These are phyloP conservation scores for Isurus oxyrinchus DNA, from an alignment of 2,113 vertebrate species.

Conservation along the genomic window DNA sequence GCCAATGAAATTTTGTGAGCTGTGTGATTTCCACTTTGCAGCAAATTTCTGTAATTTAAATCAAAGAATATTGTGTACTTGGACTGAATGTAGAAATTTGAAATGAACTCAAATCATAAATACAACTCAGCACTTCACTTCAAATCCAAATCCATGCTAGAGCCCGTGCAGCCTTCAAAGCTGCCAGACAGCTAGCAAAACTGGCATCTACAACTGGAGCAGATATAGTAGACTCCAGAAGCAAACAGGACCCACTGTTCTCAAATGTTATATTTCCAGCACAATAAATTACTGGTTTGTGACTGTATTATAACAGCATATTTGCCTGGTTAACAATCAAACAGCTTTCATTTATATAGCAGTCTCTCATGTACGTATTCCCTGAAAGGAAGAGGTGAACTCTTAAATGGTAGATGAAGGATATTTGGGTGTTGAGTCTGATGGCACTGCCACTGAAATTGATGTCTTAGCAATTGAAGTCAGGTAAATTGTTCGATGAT, in stretches of 20 bases:
- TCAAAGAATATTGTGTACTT: neutral
- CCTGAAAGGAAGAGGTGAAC: neutral
- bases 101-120: neutral
- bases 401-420: neutral
- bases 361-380: neutral
- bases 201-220: neutral
- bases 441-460: neutral
- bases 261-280: neutral
- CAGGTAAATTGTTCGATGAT: neutral
- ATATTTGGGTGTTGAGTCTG: neutral
- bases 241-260: neutral
- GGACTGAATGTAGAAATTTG: neutral
- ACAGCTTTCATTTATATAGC: neutral
- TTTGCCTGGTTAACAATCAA: neutral
- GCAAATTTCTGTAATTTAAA: neutral
- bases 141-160: neutral
- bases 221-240: neutral
- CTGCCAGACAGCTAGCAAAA: neutral
- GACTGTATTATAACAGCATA: neutral
- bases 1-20: neutral
- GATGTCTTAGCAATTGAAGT: neutral
- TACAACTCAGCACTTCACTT: neutral
- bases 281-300: neutral
- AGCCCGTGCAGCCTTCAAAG: neutral
- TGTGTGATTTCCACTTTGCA: neutral